Conservation (phyloP, 2,113 vertebrate species). For the Clarias magur region DNA sequence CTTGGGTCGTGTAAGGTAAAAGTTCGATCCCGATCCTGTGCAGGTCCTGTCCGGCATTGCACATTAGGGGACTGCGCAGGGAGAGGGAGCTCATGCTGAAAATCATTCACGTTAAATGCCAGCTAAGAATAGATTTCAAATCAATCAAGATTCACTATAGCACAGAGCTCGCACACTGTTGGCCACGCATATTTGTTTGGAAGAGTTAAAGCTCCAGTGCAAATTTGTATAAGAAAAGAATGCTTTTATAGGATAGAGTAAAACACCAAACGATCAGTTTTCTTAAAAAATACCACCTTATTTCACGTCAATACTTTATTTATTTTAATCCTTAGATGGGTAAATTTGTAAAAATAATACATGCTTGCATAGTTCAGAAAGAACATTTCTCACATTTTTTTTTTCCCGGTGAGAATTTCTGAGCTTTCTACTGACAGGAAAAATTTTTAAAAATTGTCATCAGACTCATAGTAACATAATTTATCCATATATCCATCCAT, state of each 20-base stretch:
- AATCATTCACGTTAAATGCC: constrained; percentile 78
- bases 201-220: neutral
- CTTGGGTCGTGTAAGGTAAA: constrained; percentile 24
- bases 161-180: constrained; percentile 61
- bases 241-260: neutral
- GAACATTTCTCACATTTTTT: neutral
- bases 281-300: neutral
- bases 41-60: constrained; percentile 51
- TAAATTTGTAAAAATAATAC: neutral
- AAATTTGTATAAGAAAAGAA: constrained; percentile 11
- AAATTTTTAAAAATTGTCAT: neutral
- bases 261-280: neutral
- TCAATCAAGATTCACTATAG: constrained; percentile 68
- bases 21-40: constrained; percentile 17
- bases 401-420: neutral
- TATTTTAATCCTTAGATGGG: no score
- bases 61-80: constrained; percentile 51
- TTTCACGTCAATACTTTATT: neutral
- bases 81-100: constrained; percentile 64
- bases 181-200: constrained; percentile 50
- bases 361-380: neutral
- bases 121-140: constrained; percentile 78
- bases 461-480: neutral
- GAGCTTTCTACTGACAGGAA: neutral
- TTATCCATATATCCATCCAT: no score